Evolutionary conservation across 2,888 invertebrate species (phyloP).

Genomic region (Notocelia uddmanniana): DNA sequence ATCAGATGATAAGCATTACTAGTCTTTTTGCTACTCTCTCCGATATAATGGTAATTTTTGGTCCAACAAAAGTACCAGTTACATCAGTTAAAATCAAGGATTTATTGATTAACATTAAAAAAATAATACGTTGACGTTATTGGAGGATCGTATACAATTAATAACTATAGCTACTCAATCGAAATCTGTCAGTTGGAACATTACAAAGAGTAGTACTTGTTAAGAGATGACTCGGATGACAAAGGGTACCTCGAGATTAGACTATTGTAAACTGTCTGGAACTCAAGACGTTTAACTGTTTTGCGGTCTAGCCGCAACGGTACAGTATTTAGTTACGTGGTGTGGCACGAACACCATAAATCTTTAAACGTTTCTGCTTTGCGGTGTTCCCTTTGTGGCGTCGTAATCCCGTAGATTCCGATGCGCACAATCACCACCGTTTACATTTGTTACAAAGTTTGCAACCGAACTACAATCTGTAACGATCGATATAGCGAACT

Average conservation of each 20-base stretch:
- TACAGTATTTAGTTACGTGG: not conserved
- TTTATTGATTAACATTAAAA: constrained; percentile 49
- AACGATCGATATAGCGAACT: constrained; percentile 50
- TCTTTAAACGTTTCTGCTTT: constrained; percentile 13
- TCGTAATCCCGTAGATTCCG: constrained; percentile 5
- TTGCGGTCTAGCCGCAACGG: constrained; percentile 9
- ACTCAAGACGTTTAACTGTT: constrained; percentile 14
- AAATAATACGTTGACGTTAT: constrained; percentile 26
- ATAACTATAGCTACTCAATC: constrained; percentile 26
- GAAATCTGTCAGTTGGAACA: constrained; percentile 21
- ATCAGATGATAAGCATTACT: constrained; percentile 47
- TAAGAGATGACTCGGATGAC: not conserved
- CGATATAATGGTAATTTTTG: constrained; percentile 49
- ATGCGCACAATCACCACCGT: constrained; percentile 18
- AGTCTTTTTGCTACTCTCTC: constrained; percentile 76
- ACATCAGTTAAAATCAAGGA: constrained; percentile 53
- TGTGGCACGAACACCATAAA: not conserved
- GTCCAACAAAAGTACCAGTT: constrained; percentile 18
- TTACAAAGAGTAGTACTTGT: constrained; percentile 13
- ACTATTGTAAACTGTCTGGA: constrained; percentile 7
- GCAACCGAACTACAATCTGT: constrained; percentile 62
- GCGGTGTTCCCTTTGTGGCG: constrained; percentile 19
- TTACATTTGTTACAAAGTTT: constrained; percentile 25
- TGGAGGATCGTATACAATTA: constrained; percentile 28
- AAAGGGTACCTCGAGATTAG: constrained; percentile 10